Evolutionary conservation across 2,888 invertebrate species (phyloP).

Genomic region (Sphinx pinastri): DNA sequence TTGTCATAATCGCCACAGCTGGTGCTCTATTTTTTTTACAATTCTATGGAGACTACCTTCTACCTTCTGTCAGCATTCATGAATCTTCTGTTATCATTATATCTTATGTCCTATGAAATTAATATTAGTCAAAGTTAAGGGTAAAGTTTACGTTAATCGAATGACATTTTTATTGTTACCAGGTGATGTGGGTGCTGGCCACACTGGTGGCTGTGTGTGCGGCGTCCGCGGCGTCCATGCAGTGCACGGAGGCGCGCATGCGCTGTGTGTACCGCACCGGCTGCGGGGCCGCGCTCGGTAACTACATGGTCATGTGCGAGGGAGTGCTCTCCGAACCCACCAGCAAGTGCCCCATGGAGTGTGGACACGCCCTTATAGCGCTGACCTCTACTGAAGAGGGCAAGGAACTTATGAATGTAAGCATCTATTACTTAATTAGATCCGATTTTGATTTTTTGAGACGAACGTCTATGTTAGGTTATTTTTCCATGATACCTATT

Average conservation of each 20-base stretch:
- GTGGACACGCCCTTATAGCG: slow-evolving; percentile 91
- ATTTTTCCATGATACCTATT: too few species aligned
- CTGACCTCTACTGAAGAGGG: slow-evolving; percentile 92
- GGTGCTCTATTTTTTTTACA: too few species aligned
- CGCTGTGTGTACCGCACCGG: slow-evolving; percentile 90
- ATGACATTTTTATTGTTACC: slow-evolving; percentile 29
- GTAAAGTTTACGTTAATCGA: too few species aligned
- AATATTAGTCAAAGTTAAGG: too few species aligned
- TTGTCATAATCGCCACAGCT: too few species aligned
- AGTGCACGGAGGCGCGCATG: slow-evolving; percentile 87
- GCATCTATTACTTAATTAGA: slow-evolving; percentile 46
- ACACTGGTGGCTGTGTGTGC: slow-evolving; percentile 58
- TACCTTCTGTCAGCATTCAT: too few species aligned
- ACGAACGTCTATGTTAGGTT: too few species aligned
- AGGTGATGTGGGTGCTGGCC: slow-evolving; percentile 75
- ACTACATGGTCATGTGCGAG: slow-evolving; percentile 89
- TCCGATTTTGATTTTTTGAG: too few species aligned
- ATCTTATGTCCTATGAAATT: too few species aligned
- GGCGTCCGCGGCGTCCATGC: slow-evolving; percentile 61
- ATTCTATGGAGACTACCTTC: too few species aligned
- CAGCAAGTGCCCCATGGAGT: slow-evolving; percentile 87
- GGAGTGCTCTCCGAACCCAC: slow-evolving; percentile 85
- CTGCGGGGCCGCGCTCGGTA: slow-evolving; percentile 90
- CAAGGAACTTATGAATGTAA: slow-evolving; percentile 89
- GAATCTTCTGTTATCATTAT: too few species aligned